Evolutionary conservation across 2,113 vertebrate genomes (phyloP).

Genomic region (Campylomormyrus numenius): DNA sequence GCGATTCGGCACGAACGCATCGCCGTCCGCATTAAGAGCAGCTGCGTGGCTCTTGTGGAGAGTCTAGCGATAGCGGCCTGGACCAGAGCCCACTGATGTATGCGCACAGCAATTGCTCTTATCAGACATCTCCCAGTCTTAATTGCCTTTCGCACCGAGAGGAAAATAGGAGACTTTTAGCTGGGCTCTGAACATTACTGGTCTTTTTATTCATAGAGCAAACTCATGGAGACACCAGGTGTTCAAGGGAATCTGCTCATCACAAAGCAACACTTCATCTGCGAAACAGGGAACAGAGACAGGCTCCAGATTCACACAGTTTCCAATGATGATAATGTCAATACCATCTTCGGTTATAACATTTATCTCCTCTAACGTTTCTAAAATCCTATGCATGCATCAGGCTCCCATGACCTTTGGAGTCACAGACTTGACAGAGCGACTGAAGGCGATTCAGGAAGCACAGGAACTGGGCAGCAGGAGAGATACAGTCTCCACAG

Average conservation of each 20-base stretch:
- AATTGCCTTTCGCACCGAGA: neutral
- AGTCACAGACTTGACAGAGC: neutral
- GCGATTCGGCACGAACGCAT: neutral
- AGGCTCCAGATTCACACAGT: neutral
- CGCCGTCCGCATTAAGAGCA: neutral
- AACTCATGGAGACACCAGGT: neutral
- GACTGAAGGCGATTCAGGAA: neutral
- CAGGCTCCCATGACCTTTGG: neutral
- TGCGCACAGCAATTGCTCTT: neutral
- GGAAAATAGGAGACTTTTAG: neutral
- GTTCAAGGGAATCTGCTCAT: neutral
- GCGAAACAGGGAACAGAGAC: neutral
- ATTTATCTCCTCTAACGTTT: neutral
- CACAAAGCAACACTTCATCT: neutral
- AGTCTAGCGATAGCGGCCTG: neutral
- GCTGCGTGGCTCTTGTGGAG: neutral
- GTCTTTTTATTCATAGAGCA: neutral
- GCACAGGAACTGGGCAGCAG: neutral
- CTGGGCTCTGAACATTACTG: neutral
- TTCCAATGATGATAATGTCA: neutral
- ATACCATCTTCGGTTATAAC: neutral
- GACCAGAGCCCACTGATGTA: no score
- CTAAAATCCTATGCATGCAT: neutral
- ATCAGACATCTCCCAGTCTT: neutral
- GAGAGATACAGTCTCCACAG: neutral